Conservation (phyloP, 2,113 vertebrate genomes). For the Pangasianodon gigas region DNA sequence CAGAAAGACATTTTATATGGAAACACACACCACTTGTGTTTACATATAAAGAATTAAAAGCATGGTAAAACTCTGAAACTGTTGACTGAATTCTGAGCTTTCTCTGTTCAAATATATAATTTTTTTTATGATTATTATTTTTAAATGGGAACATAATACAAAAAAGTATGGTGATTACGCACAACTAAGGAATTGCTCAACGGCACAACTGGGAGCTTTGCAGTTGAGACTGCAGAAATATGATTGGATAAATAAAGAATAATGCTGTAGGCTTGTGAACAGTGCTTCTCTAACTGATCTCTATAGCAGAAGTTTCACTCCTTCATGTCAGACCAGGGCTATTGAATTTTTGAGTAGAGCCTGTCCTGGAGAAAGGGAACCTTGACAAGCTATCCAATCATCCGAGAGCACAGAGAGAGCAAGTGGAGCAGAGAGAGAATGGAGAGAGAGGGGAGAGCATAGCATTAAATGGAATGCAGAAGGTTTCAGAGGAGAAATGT, state of each 20-base stretch:
- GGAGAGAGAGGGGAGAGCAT: not conserved
- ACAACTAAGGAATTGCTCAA: not conserved
- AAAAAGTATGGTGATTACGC: not conserved
- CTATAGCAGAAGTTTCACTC: slow-evolving; percentile 28
- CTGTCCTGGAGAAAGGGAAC: slow-evolving; percentile 50
- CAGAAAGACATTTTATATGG: not conserved
- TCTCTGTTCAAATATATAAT: too few species aligned
- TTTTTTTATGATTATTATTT: too few species aligned
- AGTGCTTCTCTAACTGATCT: slow-evolving; percentile 24
- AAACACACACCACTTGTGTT: too few species aligned
- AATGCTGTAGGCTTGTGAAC: not conserved
- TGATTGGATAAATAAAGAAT: slow-evolving; percentile 10
- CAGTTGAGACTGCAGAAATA: slow-evolving; percentile 18
- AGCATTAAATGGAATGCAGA: not conserved
- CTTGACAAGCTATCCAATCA: slow-evolving; percentile 61
- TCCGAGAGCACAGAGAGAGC: slow-evolving; percentile 34
- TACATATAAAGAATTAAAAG: too few species aligned
- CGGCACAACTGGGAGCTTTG: not conserved
- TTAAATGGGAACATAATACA: too few species aligned
- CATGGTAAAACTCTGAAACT: too few species aligned
- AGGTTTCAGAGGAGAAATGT: not conserved
- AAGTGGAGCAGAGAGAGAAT: not conserved
- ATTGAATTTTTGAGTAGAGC: slow-evolving; percentile 54
- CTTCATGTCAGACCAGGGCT: slow-evolving; percentile 24
- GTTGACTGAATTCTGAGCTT: not conserved